Evolutionary conservation across 2,113 vertebrate species (phyloP).

Genomic region (Vidua macroura): DNA sequence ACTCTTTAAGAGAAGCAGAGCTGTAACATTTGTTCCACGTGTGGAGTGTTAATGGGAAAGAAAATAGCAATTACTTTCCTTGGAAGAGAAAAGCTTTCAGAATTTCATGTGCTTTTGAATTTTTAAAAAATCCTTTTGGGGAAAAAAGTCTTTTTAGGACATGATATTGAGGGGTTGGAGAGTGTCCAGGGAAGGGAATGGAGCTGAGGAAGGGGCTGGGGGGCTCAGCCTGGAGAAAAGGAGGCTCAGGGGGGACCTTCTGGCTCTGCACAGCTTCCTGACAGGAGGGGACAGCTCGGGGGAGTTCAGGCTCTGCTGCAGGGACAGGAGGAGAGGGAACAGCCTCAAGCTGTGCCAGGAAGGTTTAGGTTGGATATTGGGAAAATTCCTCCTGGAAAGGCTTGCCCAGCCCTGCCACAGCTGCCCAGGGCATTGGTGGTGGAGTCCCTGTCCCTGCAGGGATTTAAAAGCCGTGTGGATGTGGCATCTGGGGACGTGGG

Average conservation of each 20-base stretch:
- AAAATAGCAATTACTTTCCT: not conserved
- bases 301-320: not conserved
- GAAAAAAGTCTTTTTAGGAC: not conserved
- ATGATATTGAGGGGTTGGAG: not conserved
- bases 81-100: not conserved
- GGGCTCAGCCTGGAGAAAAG: not conserved
- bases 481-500: not conserved
- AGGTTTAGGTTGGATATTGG: not conserved
- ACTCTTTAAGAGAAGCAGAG: not conserved
- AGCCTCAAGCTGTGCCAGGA: fast-evolving
- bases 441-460: not conserved
- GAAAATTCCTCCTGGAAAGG: not conserved
- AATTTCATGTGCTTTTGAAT: not conserved
- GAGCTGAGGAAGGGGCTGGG: not conserved
- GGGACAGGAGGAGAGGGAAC: not conserved
- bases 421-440: not conserved
- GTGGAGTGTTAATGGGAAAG: not conserved
- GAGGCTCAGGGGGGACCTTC: not conserved
- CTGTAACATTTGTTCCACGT: not conserved
- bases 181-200: fast-evolving
- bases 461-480: not conserved
- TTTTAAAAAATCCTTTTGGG: not conserved
- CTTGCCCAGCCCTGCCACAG: not conserved
- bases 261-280: not conserved
- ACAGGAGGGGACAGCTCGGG: not conserved